Conservation (phyloP, 2,888 invertebrate genomes). For the Hemaris fuciformis region DNA sequence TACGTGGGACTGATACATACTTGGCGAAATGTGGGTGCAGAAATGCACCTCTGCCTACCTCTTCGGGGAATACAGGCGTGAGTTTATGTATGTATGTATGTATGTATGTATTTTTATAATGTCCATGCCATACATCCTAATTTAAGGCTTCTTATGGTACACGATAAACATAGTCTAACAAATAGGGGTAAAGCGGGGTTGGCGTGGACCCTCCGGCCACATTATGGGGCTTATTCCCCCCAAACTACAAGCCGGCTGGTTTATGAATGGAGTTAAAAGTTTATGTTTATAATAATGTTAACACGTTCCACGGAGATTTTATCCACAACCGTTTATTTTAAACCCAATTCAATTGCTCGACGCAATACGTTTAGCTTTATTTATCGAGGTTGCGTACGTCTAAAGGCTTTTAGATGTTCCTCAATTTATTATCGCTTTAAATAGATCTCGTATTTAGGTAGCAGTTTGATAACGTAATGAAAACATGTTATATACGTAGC, state of each 20-base stretch:
- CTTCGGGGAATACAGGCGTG: no score
- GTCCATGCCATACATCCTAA: no score
- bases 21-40: no score
- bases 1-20: no score
- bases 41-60: no score
- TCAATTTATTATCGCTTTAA: constrained; percentile 4
- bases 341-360: not conserved
- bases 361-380: not conserved
- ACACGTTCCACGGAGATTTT: not conserved
- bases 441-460: not conserved
- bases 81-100: no score
- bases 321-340: not conserved
- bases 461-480: not conserved
- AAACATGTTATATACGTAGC: not conserved
- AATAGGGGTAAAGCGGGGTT: no score
- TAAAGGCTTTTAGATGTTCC: not conserved
- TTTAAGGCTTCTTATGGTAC: no score
- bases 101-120: no score
- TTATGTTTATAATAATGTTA: not conserved
- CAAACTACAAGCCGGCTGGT: not conserved
- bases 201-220: no score
- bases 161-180: no score
- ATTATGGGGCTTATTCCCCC: not conserved
- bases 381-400: constrained; percentile 1
- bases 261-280: not conserved